A percentile compares a stretch with the other conserved stretches of the same genome.
These are phyloP conservation scores for Castor canadensis DNA, from an alignment of 2,113 vertebrate species.

Conservation along the genomic window DNA sequence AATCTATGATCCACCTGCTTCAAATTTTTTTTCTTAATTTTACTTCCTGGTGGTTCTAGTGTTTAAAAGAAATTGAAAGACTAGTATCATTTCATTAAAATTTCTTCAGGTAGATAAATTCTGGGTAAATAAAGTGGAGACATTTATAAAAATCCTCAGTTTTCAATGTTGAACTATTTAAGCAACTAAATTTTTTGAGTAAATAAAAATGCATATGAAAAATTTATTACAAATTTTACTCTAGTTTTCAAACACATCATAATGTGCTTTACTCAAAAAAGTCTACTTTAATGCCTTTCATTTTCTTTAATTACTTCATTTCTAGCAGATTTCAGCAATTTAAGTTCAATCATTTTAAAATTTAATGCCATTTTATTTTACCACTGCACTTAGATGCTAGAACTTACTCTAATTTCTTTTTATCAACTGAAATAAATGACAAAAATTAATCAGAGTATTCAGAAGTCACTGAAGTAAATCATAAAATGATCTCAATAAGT, in stretches of 20 bases:
- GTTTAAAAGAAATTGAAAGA: neutral
- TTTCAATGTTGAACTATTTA: neutral
- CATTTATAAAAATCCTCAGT: neutral
- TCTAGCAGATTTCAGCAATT: neutral
- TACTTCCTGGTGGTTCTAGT: neutral
- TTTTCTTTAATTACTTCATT: neutral
- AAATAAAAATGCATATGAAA: neutral
- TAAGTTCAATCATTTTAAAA: neutral
- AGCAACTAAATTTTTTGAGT: neutral
- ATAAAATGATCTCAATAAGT: neutral
- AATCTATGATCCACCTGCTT: conserved; percentile 48
- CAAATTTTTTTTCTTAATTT: conserved; percentile 48
- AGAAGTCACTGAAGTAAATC: neutral
- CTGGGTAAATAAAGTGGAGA: neutral
- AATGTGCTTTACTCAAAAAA: neutral
- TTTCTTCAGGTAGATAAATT: neutral
- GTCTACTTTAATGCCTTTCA: neutral
- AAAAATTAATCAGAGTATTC: neutral
- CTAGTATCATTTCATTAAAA: neutral
- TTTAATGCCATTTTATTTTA: neutral
- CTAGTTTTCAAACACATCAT: neutral
- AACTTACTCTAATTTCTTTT: neutral
- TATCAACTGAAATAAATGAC: neutral
- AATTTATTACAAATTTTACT: neutral
- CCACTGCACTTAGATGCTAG: neutral